Evolutionary conservation across 2,797 vertebrate genomes (phyloP), one percentile per base, ranked within the genome.

Genomic region (Rhinogobio ventralis): DNA sequence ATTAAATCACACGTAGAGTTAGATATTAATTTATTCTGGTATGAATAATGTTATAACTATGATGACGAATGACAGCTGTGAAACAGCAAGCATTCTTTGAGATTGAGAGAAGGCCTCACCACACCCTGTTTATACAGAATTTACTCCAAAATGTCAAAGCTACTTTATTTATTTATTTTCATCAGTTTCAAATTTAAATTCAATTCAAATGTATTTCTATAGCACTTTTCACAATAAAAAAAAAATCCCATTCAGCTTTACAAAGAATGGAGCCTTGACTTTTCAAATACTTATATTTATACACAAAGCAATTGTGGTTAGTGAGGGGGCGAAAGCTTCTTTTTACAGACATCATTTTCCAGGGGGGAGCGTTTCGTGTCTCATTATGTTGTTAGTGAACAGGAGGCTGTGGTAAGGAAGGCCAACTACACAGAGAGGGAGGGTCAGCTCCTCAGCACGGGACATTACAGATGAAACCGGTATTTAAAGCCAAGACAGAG

Each of bases 261-360:
- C 4, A 15, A 57, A 17, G 4, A 45, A 17, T 7, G 23, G 19
- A 76, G 67, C 19, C 1, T 9, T 42, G n/a, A 62, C 82, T 55
- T 53, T n/a, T 25, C 17, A 42, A 67, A 73, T 77, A 28, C 51
- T 72, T 83, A 64, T 78, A 86, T 83, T 89, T 87, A 86, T 45
- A 79, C 60, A 81, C 84, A 78, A 86, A 79, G 77, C 78, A 79
- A 68, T 84, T 87, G 76, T 81, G 80, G 81, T 46, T 53, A 14
- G 33, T 71, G 81, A 81, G 84, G 79, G 79, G 78, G 80, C 66
- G 64, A 73, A 55, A 66, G 20, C 51, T 8, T 33, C 33, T 84
- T 89, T 89, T 87, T 83, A 79, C 42, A 87, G 81, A 51, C 42
- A 79, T 78, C 11, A 72, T 83, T 73, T 76, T 84, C 45, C 75